Conservation (phyloP, 2,113 vertebrate genomes). For the Panthera uncia region DNA sequence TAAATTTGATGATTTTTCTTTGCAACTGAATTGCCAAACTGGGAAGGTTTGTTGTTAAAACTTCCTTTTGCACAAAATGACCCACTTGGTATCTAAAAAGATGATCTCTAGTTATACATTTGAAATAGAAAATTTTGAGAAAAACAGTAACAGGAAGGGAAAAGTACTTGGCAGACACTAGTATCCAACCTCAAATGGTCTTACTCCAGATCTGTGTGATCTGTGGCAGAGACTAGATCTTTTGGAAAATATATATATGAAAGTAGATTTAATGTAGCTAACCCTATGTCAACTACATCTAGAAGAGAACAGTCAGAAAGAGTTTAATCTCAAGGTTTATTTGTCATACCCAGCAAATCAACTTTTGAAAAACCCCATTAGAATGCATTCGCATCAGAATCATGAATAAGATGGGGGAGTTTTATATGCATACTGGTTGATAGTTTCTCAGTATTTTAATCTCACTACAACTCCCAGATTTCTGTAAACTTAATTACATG, state of each 20-base stretch:
- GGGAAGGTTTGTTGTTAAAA: neutral
- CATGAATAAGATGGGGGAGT: slow-evolving; percentile 5
- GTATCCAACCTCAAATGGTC: neutral
- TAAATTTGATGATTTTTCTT: slow-evolving; percentile 7
- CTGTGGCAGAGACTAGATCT: neutral
- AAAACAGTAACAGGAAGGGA: neutral
- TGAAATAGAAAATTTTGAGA: neutral
- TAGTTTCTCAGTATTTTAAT: neutral
- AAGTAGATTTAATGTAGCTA: neutral
- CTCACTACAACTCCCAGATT: slow-evolving; percentile 12
- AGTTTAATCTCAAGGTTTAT: neutral
- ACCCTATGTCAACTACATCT: neutral
- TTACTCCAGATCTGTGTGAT: neutral
- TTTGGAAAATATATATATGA: neutral
- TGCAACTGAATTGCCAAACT: neutral
- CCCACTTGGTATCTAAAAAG: slow-evolving; percentile 29
- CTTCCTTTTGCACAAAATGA: slow-evolving; percentile 29
- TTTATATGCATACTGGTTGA: slow-evolving; percentile 12
- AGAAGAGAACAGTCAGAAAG: neutral
- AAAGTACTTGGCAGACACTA: neutral
- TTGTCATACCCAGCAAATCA: neutral
- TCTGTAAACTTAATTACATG: neutral
- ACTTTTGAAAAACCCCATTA: slow-evolving; percentile 17
- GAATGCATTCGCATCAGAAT: slow-evolving; percentile 39
- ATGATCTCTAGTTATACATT: neutral